Evolutionary conservation across 64 coral and sea anemone species (phyloP), one percentile per base, ranked within the genome.

Genomic region (Astreopora myriophthalma): DNA sequence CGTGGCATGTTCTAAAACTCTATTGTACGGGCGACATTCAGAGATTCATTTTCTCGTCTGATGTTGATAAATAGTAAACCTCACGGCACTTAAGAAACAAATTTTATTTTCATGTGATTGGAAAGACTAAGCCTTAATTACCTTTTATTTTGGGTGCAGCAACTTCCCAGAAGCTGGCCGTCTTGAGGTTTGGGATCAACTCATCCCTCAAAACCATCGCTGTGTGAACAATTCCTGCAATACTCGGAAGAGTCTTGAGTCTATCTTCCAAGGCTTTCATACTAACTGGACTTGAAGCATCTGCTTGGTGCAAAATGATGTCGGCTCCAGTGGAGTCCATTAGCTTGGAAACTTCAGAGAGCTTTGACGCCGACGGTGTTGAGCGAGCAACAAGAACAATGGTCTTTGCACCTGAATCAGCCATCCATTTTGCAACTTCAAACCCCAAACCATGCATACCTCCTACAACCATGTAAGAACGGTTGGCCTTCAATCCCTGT

Each of bases 371-470:
- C 29, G 88, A 86, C 23, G 89, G 94, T 31, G 34, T 69, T 9
- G 94, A 95, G 16, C 94, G 81, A 64, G 94, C 94, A 25, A 92
- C 36, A 14, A 95, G 88, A 22, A 95, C 94, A 64, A 95, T 74
- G 46, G 89, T 91, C 28, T 85, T 85, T 27, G 94, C 94, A 23
- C 89, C 93, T 85, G 14, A 26, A 17, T 79, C 19, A 33, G 94
- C 94, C 88, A 95, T 91, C 89, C 88, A 95, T 13, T 74, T 80
- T 44, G 94, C 94, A 65, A 95, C 88, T 91, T 95, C 94, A 87
- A 91, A 95, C 20, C 94, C 94, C 79, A 95, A 95, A 24, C 94
- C 93, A 3, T 62, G 84, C 5, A 95, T 89, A 39, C 82, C 93
- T 46, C 93, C 93, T 0, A 91, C 93, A 27, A 95, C 93, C 88